Evolutionary conservation across 2,888 invertebrate species (phyloP), one percentile per base, ranked within the genome.

Genomic region (Fabriciana adippe): DNA sequence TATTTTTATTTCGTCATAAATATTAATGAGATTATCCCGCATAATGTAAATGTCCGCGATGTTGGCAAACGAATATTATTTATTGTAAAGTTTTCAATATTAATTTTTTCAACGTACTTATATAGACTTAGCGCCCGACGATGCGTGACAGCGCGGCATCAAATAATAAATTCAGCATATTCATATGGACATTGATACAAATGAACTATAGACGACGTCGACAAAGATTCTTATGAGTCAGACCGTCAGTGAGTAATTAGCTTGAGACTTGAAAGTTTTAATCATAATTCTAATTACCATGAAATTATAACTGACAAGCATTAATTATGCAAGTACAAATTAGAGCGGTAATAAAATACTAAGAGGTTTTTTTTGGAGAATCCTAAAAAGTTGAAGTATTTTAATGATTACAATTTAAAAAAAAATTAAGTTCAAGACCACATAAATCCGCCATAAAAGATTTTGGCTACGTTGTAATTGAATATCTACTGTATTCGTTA

Each of bases 11-110:
- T 76, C 80, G 74, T 77, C 77, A 82, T 83, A 81, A 82, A 83
- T 83, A 83, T 83, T 82, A 81, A 83, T 82, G 79, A 80, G 81
- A 79, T 80, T 78, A 79, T 79, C 80, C 80, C 80, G 81, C 81
- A 80, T 81, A 81, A 82, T 80, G 79, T 79, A 78, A 81, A 80
- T 80, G 78, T 74, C 74, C 74, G 76, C 78, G 76, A 77, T 76
- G 78, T 78, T 76, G 77, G 78, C 76, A 75, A 76, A 79, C 74
- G 75, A 75, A 79, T 78, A 79, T 79, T 77, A 77, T 77, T 77
- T 79, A 77, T 78, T 76, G 76, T 76, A 74, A 79, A 77, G 74
- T 79, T 77, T 79, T 75, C 74, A 72, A 74, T 74, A 73, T 75
- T 72, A 73, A 69, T 74, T 73, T 72, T 71, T 71, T 70, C 70